phyloP scores from a whole-genome alignment of 2,888 invertebrate species.

The Dryadula phaetusa region DNA sequence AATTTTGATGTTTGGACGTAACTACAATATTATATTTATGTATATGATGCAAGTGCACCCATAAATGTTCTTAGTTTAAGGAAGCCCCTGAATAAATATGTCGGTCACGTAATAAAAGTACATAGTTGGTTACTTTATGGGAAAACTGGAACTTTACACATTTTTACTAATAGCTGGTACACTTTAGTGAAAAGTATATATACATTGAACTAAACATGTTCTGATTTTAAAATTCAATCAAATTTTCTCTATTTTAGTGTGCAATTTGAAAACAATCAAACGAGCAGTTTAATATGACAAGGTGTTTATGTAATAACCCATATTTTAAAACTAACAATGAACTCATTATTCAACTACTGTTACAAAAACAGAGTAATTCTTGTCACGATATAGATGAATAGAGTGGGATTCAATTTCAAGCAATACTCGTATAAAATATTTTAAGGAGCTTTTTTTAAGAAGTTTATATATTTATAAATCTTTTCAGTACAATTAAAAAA shows the following conservation, averaged over 20 bases:
- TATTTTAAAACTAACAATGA: constrained; percentile 30
- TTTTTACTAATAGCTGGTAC: background rate
- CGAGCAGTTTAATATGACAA: background rate
- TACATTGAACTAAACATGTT: background rate
- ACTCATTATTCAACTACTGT: constrained; percentile 32
- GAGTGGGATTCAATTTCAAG: constrained; percentile 4
- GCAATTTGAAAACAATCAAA: background rate
- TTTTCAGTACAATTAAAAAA: background rate
- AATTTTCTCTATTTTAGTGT: background rate
- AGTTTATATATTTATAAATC: background rate
- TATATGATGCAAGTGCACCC: constrained; percentile 37
- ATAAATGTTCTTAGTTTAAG: constrained; percentile 40
- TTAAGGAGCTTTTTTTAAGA: background rate
- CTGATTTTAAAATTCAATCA: background rate
- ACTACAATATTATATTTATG: constrained; percentile 10
- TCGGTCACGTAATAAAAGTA: constrained; percentile 30
- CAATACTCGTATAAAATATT: constrained; percentile 18
- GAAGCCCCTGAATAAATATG: constrained; percentile 38
- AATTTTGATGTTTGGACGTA: background rate
- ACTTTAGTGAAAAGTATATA: background rate
- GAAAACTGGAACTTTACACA: background rate
- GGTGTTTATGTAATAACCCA: constrained; percentile 23
- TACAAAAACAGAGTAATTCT: background rate
- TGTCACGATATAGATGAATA: constrained; percentile 2
- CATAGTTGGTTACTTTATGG: background rate